phyloP scores from a whole-genome alignment of 1,140 invertebrate species.

The Dryas iulia region DNA sequence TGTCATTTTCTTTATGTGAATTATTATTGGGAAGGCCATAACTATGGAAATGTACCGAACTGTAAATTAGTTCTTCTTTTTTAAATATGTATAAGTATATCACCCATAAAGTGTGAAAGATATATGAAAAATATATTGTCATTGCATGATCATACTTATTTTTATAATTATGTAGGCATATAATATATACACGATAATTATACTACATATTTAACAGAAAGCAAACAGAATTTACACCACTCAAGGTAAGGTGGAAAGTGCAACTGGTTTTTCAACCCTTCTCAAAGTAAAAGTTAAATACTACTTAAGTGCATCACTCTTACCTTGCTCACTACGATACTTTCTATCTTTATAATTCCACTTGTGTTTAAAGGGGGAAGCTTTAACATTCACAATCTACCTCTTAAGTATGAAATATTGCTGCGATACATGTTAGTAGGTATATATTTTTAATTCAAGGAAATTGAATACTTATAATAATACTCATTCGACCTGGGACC shows the following conservation, averaged over 20 bases:
- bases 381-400: background rate
- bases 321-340: background rate
- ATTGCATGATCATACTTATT: too few relatives aligned
- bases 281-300: slow-evolving; percentile 4
- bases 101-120: too few relatives aligned
- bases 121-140: too few relatives aligned
- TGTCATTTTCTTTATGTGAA: too few relatives aligned
- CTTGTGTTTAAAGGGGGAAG: background rate
- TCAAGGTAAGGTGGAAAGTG: background rate
- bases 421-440: background rate
- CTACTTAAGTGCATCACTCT: slow-evolving; percentile 7
- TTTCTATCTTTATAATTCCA: slow-evolving; percentile 4
- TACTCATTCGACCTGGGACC: too few relatives aligned
- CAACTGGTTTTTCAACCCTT: slow-evolving; percentile 8
- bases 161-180: background rate
- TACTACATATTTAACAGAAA: background rate
- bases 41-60: too few relatives aligned
- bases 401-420: background rate
- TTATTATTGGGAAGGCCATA: too few relatives aligned
- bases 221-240: background rate
- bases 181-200: too few relatives aligned
- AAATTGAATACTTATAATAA: background rate
- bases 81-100: too few relatives aligned
- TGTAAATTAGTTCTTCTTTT: too few relatives aligned
- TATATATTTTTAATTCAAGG: background rate